Base-by-base conservation (phyloP, 2,888 invertebrate species). In the Diarsia brunnea region DNA sequence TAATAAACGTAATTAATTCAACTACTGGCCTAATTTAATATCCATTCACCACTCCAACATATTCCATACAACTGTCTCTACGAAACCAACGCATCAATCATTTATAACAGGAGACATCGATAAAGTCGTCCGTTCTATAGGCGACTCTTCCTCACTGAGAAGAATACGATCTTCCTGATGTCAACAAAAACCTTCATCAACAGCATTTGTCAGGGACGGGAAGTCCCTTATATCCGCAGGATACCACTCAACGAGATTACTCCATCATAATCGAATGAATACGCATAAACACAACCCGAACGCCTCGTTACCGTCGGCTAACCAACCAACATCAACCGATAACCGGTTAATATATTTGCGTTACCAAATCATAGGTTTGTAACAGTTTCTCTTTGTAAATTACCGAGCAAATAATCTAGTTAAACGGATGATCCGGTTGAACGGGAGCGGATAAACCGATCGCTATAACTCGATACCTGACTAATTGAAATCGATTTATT, bases 361-460 rank as follows among this genome's bases (percentile, higher is more conserved):
- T 73, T 70, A 73, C 60, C 58, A 82, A 82, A 82, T 80, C 74
- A 81, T 79, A 81, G 70, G 73, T 73, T 76, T 78, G 73, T 66
- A 80, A 77, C 71, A 74, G 72, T 74, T 83, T 85, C 87, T 72
- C 83, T 87, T 87, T 87, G 86, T 85, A 79, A 85, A 87, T 87
- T 86, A 81, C 49, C 58, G 65, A 69, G 73, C 79, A 73, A 78
- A 85, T 87, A 87, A 87, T 80, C 78, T 67, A 65, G 76, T 87
- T 81, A 84, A 77, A 67, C 65, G 68, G 69, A 69, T 88, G 81
- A 88, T 74, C 78, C 75, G 75, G 78, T 53, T 81, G 73, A 78
- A 81, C 79, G 73, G 74, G n/a, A 64, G 38, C 69, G 65, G 74
- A 72, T 84, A 70, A 73, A 70, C 69, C 68, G 84, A 81, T 78